Conservation (phyloP, 35 echinoderm and acorn worm species). For the Apostichopus parvimensis region DNA sequence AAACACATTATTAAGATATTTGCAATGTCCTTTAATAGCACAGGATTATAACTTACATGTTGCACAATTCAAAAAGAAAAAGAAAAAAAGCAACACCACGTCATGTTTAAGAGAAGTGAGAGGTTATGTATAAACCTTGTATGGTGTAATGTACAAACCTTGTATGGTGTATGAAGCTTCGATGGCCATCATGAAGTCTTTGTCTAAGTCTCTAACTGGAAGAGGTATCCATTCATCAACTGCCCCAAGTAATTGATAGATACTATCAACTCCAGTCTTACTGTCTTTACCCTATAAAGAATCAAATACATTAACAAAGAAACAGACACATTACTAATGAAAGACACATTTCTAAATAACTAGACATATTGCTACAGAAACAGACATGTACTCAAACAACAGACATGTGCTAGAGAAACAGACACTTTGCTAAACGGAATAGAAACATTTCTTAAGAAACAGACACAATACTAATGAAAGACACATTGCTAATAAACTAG, state of each 20-base stretch:
- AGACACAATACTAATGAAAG: too few relatives aligned
- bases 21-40: neutral
- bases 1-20: neutral
- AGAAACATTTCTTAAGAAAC: too few relatives aligned
- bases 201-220: slow-evolving; percentile 86
- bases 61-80: too few relatives aligned
- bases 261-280: slow-evolving; percentile 61
- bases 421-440: too few relatives aligned
- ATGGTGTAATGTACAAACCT: slow-evolving; percentile 13
- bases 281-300: slow-evolving; percentile 57
- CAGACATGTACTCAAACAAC: too few relatives aligned
- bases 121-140: slow-evolving; percentile 59
- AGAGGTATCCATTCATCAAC: slow-evolving; percentile 92
- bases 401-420: too few relatives aligned
- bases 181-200: slow-evolving; percentile 89
- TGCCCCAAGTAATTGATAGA: slow-evolving; percentile 65
- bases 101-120: neutral
- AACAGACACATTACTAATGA: too few relatives aligned
- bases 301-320: neutral
- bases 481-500: too few relatives aligned
- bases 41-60: neutral
- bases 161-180: slow-evolving; percentile 87
- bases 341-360: too few relatives aligned
- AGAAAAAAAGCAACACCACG: too few relatives aligned
- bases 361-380: too few relatives aligned